These are phyloP conservation scores for Drosophila stalkeri DNA, from an alignment of 2,888 invertebrate species.

Conservation along the genomic window DNA sequence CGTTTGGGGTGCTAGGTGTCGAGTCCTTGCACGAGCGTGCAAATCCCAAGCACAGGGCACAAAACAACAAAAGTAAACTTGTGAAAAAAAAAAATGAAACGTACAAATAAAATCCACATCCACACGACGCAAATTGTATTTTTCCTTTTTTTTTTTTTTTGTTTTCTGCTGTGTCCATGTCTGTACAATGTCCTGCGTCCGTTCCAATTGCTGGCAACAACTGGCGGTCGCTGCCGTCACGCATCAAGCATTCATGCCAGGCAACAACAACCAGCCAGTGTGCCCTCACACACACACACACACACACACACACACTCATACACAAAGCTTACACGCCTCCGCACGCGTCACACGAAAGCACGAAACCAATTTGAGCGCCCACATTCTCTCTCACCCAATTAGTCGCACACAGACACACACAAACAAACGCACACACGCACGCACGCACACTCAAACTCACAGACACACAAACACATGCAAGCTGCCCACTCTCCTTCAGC, in stretches of 20 bases:
- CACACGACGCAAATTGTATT: slow-evolving; percentile 71
- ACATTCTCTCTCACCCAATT: slow-evolving; percentile 84
- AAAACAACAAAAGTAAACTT: slow-evolving; percentile 64
- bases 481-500: slow-evolving; percentile 25
- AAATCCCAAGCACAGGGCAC: slow-evolving; percentile 65
- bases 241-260: slow-evolving; percentile 78
- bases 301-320: slow-evolving; percentile 21
- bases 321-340: slow-evolving; percentile 73
- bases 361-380: slow-evolving; percentile 82
- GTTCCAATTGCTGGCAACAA: slow-evolving; percentile 78
- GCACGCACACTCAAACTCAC: neutral
- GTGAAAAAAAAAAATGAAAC: slow-evolving; percentile 44
- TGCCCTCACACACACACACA: slow-evolving; percentile 13
- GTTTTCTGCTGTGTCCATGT: slow-evolving; percentile 37
- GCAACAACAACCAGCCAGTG: slow-evolving; percentile 43
- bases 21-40: slow-evolving; percentile 74
- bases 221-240: slow-evolving; percentile 78
- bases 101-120: slow-evolving; percentile 71
- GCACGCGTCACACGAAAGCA: slow-evolving; percentile 77
- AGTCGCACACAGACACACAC: slow-evolving; percentile 80
- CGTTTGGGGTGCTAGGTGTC: slow-evolving; percentile 39
- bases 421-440: slow-evolving; percentile 43
- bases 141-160: slow-evolving; percentile 33
- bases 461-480: slow-evolving; percentile 23
- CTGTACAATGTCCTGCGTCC: slow-evolving; percentile 55